These are phyloP conservation scores for Macropus fuliginosus DNA, from an alignment of 2,797 vertebrate genomes.

Conservation along the genomic window DNA sequence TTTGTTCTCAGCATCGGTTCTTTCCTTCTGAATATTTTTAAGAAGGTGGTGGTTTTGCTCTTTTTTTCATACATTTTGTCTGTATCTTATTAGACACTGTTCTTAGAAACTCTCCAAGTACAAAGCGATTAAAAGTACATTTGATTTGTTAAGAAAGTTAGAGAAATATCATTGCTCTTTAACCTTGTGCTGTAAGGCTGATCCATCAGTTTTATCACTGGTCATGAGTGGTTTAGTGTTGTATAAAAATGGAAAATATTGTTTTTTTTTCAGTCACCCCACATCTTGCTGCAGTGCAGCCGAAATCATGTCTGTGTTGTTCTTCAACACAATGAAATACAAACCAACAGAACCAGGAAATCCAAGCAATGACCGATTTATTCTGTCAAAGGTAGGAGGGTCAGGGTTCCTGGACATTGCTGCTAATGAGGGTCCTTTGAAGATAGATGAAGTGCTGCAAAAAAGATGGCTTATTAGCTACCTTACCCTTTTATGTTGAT, in stretches of 20 bases:
- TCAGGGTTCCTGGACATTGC: background rate
- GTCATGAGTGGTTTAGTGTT: background rate
- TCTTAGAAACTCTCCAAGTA: background rate
- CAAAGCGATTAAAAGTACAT: background rate
- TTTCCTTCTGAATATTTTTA: background rate
- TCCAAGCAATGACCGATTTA: slow-evolving; percentile 91
- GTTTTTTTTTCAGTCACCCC: slow-evolving; percentile 86
- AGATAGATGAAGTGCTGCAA: background rate
- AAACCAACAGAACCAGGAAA: slow-evolving; percentile 88
- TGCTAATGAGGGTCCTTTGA: background rate
- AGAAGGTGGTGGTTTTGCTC: background rate
- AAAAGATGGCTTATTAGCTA: slow-evolving; percentile 22
- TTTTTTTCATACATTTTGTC: background rate
- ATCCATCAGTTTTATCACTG: background rate
- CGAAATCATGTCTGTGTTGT: slow-evolving; percentile 93
- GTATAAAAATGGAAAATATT: background rate
- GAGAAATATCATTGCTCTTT: slow-evolving; percentile 11
- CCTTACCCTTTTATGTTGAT: background rate
- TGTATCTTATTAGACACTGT: background rate
- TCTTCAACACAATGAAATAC: slow-evolving; percentile 93
- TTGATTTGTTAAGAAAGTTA: background rate
- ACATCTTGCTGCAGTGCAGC: slow-evolving; percentile 93
- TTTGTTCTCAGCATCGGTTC: background rate
- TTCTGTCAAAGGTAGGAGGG: slow-evolving; percentile 91
- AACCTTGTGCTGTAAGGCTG: background rate